These are phyloP conservation scores for Gonatopus flavifemur DNA, from an alignment of 1,140 invertebrate genomes.

Conservation along the genomic window DNA sequence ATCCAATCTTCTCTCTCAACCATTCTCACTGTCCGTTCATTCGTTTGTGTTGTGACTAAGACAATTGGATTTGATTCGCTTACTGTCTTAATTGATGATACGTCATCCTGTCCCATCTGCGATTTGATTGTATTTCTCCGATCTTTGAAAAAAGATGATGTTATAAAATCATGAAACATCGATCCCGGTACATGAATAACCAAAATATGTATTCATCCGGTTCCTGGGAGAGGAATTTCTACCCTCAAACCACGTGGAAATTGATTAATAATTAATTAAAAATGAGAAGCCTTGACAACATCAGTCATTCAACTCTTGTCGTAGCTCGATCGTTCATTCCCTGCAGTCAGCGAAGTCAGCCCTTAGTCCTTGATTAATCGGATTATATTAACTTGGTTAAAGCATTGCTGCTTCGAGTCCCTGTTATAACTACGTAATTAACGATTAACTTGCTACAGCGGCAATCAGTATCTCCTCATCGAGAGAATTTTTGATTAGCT, in stretches of 20 bases:
- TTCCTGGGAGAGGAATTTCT: constrained; percentile 3
- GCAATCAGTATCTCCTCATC: constrained; percentile 21
- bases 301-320: constrained; percentile 30
- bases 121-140: too few species aligned
- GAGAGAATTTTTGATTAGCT: constrained; percentile 1
- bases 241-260: constrained; percentile 37
- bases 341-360: constrained; percentile 38
- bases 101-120: too few species aligned
- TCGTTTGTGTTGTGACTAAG: constrained; percentile 18
- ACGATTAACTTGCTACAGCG: constrained; percentile 38
- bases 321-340: constrained; percentile 16
- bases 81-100: too few species aligned
- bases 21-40: constrained; percentile 13
- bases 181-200: too few species aligned
- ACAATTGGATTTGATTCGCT: too few species aligned
- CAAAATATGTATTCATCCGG: too few species aligned
- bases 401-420: constrained; percentile 21
- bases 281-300: constrained; percentile 39
- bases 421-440: constrained; percentile 33
- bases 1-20: constrained; percentile 45
- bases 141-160: too few species aligned
- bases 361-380: constrained; percentile 49
- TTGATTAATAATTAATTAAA: constrained; percentile 49
- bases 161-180: too few species aligned
- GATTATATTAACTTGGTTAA: constrained; percentile 49